Evolutionary conservation across 2,113 vertebrate species (phyloP).

Genomic region (Sula dactylatra): DNA sequence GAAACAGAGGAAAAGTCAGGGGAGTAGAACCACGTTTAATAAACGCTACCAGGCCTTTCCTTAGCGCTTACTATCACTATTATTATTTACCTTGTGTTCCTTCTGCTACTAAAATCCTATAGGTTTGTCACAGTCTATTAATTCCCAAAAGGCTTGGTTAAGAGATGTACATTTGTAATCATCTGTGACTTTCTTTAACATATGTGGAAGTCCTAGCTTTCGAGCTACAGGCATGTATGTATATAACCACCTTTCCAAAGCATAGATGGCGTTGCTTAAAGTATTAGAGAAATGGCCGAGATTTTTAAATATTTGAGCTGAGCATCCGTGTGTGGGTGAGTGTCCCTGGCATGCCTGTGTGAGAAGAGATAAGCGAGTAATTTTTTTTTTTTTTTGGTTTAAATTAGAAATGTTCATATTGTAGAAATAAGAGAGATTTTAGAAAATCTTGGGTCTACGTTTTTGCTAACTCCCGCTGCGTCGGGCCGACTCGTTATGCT

Average conservation of each 20-base stretch:
- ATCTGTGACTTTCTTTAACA: slow-evolving; percentile 60
- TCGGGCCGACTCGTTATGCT: neutral
- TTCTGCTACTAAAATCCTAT: slow-evolving; percentile 37
- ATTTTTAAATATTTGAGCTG: neutral
- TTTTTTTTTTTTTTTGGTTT: neutral
- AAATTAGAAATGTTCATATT: neutral
- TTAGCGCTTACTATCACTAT: slow-evolving; percentile 34
- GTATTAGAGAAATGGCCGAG: neutral
- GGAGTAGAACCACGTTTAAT: slow-evolving; percentile 73
- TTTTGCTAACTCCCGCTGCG: neutral
- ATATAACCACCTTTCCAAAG: neutral
- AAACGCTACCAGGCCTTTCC: slow-evolving; percentile 64
- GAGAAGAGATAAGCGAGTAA: neutral
- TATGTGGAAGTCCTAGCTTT: slow-evolving; percentile 19
- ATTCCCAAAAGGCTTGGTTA: slow-evolving; percentile 65
- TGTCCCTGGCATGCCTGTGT: neutral
- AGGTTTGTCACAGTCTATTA: slow-evolving; percentile 51
- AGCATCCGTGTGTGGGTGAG: neutral
- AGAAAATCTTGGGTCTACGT: neutral
- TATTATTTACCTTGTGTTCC: slow-evolving; percentile 53
- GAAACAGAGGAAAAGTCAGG: slow-evolving; percentile 81
- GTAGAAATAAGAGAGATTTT: neutral
- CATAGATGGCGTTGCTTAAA: neutral
- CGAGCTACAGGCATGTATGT: neutral
- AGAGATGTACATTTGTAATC: slow-evolving; percentile 57